Base-by-base conservation (phyloP, 2,888 invertebrate genomes). In the Scaeva pyrastri region DNA sequence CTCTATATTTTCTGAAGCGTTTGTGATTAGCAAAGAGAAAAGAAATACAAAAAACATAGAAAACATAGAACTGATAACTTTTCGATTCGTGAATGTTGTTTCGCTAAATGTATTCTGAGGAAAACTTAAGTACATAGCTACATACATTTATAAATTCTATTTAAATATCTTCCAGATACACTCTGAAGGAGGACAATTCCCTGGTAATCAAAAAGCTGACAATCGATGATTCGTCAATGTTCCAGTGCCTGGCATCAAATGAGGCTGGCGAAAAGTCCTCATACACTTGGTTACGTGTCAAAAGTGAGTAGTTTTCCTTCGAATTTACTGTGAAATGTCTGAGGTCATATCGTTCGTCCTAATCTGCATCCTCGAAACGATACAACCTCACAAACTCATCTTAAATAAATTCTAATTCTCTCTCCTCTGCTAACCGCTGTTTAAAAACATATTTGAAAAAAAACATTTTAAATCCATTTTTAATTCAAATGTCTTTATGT, bases 241-340 rank as follows among this genome's bases (percentile, higher is more conserved):
- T 97, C 91, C 99, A 99, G 92, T 99, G 99, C 91, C 95, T 98
- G 89, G 98, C 97, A 0, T 94, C 94, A 73, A 99, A 98, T 91
- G 96, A 96, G 89, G 99, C 97, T 2, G 99, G 99, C 12, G 97
- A 98, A 92, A 95, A 96, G 72, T 97, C 97, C 5, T 95, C 96
- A 87, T 96, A 96, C 89, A 97, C 98, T 2, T 98, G 98, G 98
- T 93, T 98, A 55, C 96, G 96, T 93, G 98, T 98, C 36, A 98
- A 98, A 95, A 98, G 98, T 98, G 94, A 96, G 97, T 95, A 2
- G 21, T 21, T 2, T 60, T 16, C 4, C 2, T 50, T 21, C n/a
- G 6, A 19, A 4, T 39, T 2, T 60, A 8, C 21, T 1, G 7
- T 39, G 14, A 56, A 4, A 10, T 11, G 1, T 26, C n/a, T 31